Evolutionary conservation across 2,888 invertebrate species (phyloP).

Genomic region (Calliopum simillimum): DNA sequence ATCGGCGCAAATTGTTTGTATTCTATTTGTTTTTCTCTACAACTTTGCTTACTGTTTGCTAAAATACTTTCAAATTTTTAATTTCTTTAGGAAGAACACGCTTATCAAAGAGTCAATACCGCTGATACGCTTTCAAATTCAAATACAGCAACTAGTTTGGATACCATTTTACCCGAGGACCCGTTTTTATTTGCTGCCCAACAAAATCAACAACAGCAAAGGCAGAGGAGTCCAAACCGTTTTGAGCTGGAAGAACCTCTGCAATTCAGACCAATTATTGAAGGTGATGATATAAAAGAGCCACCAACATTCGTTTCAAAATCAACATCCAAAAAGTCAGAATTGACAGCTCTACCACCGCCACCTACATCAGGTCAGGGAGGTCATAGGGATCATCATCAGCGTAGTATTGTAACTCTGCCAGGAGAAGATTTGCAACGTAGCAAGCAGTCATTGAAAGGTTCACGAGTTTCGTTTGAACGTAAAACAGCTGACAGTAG

Average conservation of each 20-base stretch:
- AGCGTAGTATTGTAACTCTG: constrained; percentile 56
- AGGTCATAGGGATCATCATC: constrained; percentile 61
- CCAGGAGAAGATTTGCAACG: constrained; percentile 56
- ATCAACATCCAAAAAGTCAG: constrained; percentile 46
- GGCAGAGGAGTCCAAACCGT: constrained; percentile 40
- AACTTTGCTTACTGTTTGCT: background rate
- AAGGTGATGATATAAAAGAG: constrained; percentile 55
- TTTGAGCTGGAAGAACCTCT: constrained; percentile 57
- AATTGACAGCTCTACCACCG: constrained; percentile 56
- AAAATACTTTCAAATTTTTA: background rate
- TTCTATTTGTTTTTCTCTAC: background rate
- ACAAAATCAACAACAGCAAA: constrained; percentile 49
- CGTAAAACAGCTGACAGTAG: constrained; percentile 59
- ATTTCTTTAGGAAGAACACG: constrained; percentile 59
- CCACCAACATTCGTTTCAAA: constrained; percentile 47
- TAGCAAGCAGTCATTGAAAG: constrained; percentile 64
- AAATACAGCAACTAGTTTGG: constrained; percentile 73
- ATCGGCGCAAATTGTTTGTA: constrained; percentile 15
- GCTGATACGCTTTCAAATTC: constrained; percentile 71
- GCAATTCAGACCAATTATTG: constrained; percentile 59
- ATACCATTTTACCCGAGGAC: constrained; percentile 67
- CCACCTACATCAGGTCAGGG: constrained; percentile 62
- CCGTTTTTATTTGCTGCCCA: constrained; percentile 60
- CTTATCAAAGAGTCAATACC: constrained; percentile 63
- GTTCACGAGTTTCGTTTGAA: constrained; percentile 66